Percentiles rank a stretch among this genome's conserved stretches.
Evolutionary conservation across 2,797 vertebrate species (phyloP).

Genomic region (Melanotaenia maccullochi): DNA sequence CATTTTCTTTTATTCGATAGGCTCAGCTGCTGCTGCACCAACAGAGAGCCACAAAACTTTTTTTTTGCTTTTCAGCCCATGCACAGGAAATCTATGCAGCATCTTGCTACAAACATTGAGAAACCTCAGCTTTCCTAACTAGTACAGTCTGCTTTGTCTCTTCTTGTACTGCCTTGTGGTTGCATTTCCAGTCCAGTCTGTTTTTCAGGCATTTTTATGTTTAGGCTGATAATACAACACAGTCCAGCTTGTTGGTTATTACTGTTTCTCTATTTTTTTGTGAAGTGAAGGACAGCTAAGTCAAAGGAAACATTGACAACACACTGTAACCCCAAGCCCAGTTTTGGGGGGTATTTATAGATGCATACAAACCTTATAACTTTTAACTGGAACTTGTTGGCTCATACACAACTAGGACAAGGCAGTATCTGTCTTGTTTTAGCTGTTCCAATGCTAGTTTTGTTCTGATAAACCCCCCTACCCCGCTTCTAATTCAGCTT

Average conservation of each 20-base stretch:
- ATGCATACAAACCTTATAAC: neutral
- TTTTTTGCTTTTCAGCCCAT: neutral
- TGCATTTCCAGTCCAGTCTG: neutral
- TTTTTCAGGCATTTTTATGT: constrained; percentile 12
- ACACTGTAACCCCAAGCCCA: constrained; percentile 5
- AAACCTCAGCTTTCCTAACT: neutral
- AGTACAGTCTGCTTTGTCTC: neutral
- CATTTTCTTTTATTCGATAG: neutral
- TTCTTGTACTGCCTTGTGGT: neutral
- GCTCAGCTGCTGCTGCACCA: neutral
- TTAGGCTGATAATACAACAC: neutral
- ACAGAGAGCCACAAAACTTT: neutral
- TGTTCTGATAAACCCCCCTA: neutral
- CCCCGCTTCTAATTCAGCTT: constrained; percentile 2
- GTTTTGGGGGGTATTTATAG: constrained; percentile 31
- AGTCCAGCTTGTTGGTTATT: constrained; percentile 1
- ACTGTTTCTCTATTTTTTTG: constrained; percentile 2
- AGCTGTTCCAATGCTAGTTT: neutral
- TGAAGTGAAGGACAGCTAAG: neutral
- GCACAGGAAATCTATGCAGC: neutral
- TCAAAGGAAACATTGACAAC: neutral
- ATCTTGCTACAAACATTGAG: neutral
- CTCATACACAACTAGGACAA: neutral
- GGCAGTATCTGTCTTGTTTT: neutral
- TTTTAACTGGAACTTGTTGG: constrained; percentile 19